Conservation (phyloP, 2,797 vertebrate genomes). For the Cynopterus sphinx region DNA sequence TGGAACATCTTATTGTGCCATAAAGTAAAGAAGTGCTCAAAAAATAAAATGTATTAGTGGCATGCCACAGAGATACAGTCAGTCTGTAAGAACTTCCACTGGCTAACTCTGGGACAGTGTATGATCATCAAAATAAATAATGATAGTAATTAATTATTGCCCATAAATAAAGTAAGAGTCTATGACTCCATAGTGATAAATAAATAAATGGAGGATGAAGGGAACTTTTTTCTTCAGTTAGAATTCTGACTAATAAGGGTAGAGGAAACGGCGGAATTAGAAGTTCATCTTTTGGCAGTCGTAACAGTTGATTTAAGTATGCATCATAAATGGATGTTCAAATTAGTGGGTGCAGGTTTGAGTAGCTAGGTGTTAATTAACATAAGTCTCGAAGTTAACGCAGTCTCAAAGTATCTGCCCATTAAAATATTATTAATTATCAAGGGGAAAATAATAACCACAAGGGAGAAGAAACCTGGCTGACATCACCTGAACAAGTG, state of each 20-base stretch:
- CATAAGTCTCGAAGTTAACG: background rate
- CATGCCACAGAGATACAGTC: background rate
- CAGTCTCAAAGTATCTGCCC: background rate
- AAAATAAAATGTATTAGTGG: background rate
- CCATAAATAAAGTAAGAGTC: background rate
- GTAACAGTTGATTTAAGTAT: background rate
- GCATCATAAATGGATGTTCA: constrained; percentile 32
- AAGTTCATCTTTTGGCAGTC: background rate
- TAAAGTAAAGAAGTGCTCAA: background rate
- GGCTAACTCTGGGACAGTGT: background rate
- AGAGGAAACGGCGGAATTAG: constrained; percentile 6
- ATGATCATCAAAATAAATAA: background rate
- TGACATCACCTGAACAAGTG: background rate
- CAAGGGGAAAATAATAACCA: background rate
- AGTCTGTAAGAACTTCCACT: background rate
- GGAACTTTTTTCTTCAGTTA: background rate
- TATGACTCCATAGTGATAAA: background rate
- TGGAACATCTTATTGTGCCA: background rate
- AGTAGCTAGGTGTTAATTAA: background rate
- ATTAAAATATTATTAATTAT: background rate
- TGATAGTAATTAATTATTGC: background rate
- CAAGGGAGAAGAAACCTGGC: background rate
- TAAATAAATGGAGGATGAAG: background rate
- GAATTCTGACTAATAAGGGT: constrained; percentile 10
- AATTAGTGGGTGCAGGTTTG: constrained; percentile 26